Evolutionary conservation across 2,888 invertebrate genomes (phyloP), one percentile per base, ranked within the genome.

Genomic region (Sympetrum striolatum): DNA sequence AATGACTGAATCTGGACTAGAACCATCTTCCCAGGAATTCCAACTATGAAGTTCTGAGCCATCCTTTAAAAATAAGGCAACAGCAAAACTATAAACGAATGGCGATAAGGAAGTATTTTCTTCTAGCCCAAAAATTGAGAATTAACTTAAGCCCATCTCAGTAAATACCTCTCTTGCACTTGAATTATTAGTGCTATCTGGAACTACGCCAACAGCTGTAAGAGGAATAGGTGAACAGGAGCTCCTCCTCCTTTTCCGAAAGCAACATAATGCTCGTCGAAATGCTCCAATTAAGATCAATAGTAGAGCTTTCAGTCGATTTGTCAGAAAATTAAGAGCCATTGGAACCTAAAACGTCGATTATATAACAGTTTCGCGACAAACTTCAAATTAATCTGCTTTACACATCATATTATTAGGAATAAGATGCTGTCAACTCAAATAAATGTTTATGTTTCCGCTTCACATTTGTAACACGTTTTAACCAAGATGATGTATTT

Each of bases 201-300:
- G 94, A 80, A 95, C 93, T 31, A 96, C 95, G 90, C 95, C 95
- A 6, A 96, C 94, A 79, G 95, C 94, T 8, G 95, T 95, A 31
- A 96, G 93, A 0, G 95, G 95, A 90, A 95, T 95, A 0, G 94
- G 94, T 91, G 95, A 95, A 91, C 94, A 94, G n/a, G 94, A 94
- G 90, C 94, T 93, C 92, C 95, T 94, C 91, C 95, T 93, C 91
- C 96, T 94, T 90, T 95, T 94, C 31, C 95, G 94, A 91, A 96
- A 95, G 92, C 96, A 96, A 92, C 96, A 96, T 92, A 96, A 93
- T 2, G 96, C 96, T 44, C 95, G 94, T 90, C 95, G 94, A 91
- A 96, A 94, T 48, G 95, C 92, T 64, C 95, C 95, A 44, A 96
- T 92, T 53, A 96, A 92, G 91, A 95, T 92, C 73, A 96, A 93